Base-by-base conservation (phyloP, 1,140 invertebrate genomes). In the Melanaphis sacchari region DNA sequence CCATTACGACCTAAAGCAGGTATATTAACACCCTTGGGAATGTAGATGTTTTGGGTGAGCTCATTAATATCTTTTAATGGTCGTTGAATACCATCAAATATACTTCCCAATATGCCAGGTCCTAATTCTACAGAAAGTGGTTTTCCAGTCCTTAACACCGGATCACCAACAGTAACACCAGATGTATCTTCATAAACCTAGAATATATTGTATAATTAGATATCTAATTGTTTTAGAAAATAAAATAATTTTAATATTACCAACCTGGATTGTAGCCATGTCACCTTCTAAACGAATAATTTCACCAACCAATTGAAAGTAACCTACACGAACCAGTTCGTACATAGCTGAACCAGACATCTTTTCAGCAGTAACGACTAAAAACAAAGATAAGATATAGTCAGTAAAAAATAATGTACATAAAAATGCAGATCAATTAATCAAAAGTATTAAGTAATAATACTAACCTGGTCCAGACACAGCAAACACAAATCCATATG, bases 261-360 rank as follows among this genome's bases (percentile, higher is more conserved):
- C 82, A 95, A 97, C 97, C 96, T 99, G 99, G 95, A 99, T 99
- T 94, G 99, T 99, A 87, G 99, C 99, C 97, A 99, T 99, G 95
- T 99, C 99, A 93, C 99, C 99, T 96, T 99, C 99, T 93, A 99
- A 96, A 95, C 99, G 97, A 96, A 99, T 99, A 95, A 99, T 99
- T 96, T 99, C 99, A 94, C 99, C 99, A 5, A 99, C 99, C 94
- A 99, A 96, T 96, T 99, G 99, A 94, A 97, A 97, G 95, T 99
- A 99, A 31, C 99, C 99, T 21, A 99, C 99, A 95, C 99, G 97
- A 91, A 99, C 99, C 96, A 99, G 95, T 96, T 99, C 99, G 97
- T 99, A 99, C 99, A 99, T 99, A 96, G 99, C 99, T 24, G 99
- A 98, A 94, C 99, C 99, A 94, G 98, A 97, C 99, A 99, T 99